These are phyloP conservation scores for Hemicentrotus pulcherrimus DNA, from an alignment of 35 echinoderm and acorn worm genomes.

Conservation along the genomic window DNA sequence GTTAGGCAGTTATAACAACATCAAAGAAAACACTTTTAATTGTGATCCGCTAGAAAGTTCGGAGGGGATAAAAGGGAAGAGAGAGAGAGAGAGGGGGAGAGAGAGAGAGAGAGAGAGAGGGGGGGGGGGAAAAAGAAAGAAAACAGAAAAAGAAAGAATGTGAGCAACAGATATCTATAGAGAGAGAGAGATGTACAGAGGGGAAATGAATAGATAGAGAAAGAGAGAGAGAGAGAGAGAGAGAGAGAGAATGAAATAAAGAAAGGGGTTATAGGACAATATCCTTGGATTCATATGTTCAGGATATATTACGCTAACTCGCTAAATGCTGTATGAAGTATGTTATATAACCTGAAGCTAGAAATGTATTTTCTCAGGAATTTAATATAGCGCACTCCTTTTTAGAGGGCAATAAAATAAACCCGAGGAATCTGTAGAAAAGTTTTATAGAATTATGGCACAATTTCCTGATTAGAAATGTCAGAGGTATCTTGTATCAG, in stretches of 20 bases:
- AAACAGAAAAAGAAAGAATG: no score
- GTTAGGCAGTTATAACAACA: not conserved
- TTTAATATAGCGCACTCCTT: not conserved
- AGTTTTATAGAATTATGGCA: not conserved
- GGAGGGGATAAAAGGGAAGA: not conserved
- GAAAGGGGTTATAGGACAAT: no score
- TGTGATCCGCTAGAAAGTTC: not conserved
- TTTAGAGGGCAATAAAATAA: not conserved
- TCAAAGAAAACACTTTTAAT: not conserved
- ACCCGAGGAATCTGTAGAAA: not conserved
- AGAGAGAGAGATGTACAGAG: not conserved
- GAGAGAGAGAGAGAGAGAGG: no score
- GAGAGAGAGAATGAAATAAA: no score
- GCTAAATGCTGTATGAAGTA: not conserved
- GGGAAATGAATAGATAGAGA: not conserved
- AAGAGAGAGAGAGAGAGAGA: not conserved
- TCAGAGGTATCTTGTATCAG: not conserved
- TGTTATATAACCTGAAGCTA: not conserved
- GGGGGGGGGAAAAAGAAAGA: no score
- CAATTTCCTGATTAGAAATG: not conserved
- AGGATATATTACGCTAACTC: not conserved
- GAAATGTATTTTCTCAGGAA: not conserved
- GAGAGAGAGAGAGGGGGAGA: not conserved
- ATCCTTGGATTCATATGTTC: not conserved
- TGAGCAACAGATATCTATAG: no score